Base-by-base conservation (phyloP, 2,888 invertebrate genomes). In the Neocrepidodera transversa region DNA sequence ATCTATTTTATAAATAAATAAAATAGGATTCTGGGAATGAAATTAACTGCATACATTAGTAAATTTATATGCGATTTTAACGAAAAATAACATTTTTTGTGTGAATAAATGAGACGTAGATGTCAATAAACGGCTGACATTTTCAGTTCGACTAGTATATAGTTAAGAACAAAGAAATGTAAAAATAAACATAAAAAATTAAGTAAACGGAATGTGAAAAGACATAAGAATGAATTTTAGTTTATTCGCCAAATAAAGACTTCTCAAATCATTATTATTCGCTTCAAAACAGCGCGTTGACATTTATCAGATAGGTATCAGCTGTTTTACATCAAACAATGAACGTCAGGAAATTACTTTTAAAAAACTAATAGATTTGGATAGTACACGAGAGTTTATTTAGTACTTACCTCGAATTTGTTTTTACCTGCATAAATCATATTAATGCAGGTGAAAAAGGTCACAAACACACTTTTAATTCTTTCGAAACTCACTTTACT, bases 361-460 rank as follows among this genome's bases (percentile, higher is more conserved):
- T 51, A 38, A 45, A 36, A 17, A 49, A 23, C 49, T 28, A 3
- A 8, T 16, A 30, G 20, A 43, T 58, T 45, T 18, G 16, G 17
- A 47, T 35, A 11, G 26, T 28, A n/a, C 8, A 5, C 10, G 13
- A 57, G n/a, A 43, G 17, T 36, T 50, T 38, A 51, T 35, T 40
- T 13, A 28, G 60, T 36, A 75, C 83, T 79, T 76, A 86, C 86
- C 83, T 86, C 86, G 77, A 85, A 85, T 81, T 85, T 86, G 79
- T 84, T 85, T 81, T 85, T 83, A 73, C 84, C 85, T 76, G 85
- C 85, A 82, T 84, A 84, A 79, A 82, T 83, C 86, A 86, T 86
- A 74, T 74, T 73, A 84, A 80, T 74, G 62, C 66, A 68, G 68
- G 67, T 51, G 50, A 40, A 62, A 57, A 59, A 48, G 49, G n/a